Evolutionary conservation across 1,140 invertebrate species (phyloP).

Genomic region (Drosophila tani): DNA sequence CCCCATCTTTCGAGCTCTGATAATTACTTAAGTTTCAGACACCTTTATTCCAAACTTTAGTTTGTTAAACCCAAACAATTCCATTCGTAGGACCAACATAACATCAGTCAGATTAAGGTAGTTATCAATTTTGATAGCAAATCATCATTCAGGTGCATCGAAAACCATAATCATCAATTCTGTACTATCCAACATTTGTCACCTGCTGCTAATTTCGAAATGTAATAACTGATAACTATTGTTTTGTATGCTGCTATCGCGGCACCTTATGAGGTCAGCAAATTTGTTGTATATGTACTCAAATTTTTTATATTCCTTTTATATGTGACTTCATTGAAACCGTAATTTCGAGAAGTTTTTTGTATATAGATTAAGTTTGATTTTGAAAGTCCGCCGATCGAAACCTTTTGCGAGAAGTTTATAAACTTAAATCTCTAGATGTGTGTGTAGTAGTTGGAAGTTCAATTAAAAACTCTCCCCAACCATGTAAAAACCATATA

Average conservation of each 20-base stretch:
- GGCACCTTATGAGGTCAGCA: slow-evolving; percentile 25
- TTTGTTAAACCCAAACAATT: not conserved
- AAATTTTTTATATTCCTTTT: slow-evolving; percentile 57
- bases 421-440: slow-evolving; percentile 62
- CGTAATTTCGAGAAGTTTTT: slow-evolving; percentile 52
- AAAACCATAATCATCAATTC: slow-evolving; percentile 2
- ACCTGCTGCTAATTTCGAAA: slow-evolving; percentile 6
- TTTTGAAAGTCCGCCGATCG: slow-evolving; percentile 55
- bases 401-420: slow-evolving; percentile 49
- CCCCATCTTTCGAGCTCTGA: no score
- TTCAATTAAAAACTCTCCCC: slow-evolving; percentile 65
- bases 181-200: not conserved
- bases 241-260: slow-evolving; percentile 21
- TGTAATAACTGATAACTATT: slow-evolving; percentile 35
- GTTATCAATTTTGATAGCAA: slow-evolving; percentile 8
- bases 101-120: not conserved
- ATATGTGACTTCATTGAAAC: slow-evolving; percentile 23
- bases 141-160: not conserved
- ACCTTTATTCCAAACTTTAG: not conserved
- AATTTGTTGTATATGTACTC: slow-evolving; percentile 24
- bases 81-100: slow-evolving; percentile 13
- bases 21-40: not conserved
- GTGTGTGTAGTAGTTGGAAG: slow-evolving; percentile 71
- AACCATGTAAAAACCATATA: slow-evolving; percentile 53
- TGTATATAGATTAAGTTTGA: slow-evolving; percentile 72